Evolutionary conservation across 2,113 vertebrate genomes (phyloP), one percentile per base, ranked within the genome.

Genomic region (Ciconia maguari): DNA sequence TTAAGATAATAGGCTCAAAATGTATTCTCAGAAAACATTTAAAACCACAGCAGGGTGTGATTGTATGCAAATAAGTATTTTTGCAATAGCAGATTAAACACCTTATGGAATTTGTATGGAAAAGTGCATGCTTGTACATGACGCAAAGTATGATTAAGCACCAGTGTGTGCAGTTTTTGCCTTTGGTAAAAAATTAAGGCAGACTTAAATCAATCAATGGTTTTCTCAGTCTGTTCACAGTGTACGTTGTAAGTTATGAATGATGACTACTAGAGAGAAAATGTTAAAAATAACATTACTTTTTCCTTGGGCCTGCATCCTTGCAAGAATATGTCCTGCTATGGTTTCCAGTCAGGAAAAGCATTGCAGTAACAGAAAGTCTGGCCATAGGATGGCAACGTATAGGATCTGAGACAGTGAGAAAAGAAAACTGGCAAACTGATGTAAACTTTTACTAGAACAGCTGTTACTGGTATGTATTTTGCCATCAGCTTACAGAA

Each of bases 31-130:
- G 80, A 96, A 96, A 95, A 83, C 90, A 97, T 90, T 88, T 93
- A 48, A 96, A 97, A 97, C 96, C 96, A 90, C 96, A 97, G 92
- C 42, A 96, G 96, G 96, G 96, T 96, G 95, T 97, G 96, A 97
- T 96, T 96, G 95, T 92, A 97, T 97, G 96, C 96, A 97, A 96
- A 97, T 95, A 86, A 89, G 92, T 97, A 95, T 96, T 97, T 96
- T 95, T 95, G 96, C 96, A 96, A 94, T 96, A 96, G 86, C 68
- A 97, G 96, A 96, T 97, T 96, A 96, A 97, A 95, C 96, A 93
- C 90, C 88, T 95, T 48, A 94, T 92, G 96, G 96, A 95, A 97
- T 97, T 96, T 90, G 64, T 96, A 94, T 93, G 94, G 88, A 96
- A 92, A 90, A 71, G 60, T 89, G 76, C 96, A 87, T 96, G 96